A percentile compares a stretch with the other conserved stretches of the same genome.
Evolutionary conservation across 92 coral and sea anemone species (phyloP).

Genomic region (Epizoanthus fatuus): DNA sequence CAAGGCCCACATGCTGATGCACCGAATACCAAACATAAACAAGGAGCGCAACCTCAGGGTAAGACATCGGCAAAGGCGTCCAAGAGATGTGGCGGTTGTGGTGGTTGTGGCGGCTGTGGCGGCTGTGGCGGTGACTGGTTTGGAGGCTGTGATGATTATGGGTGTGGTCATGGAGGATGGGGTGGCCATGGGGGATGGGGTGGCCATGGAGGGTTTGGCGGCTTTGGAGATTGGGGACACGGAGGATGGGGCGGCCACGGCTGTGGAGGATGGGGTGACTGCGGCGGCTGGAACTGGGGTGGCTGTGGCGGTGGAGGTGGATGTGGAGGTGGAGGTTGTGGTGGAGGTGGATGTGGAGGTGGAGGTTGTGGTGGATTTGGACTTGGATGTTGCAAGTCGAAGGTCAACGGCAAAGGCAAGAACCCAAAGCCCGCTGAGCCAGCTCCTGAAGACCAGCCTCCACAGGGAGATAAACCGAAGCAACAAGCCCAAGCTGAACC

Average conservation of each 20-base stretch:
- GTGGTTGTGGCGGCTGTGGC: slow-evolving; percentile 52
- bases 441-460: slow-evolving; percentile 46
- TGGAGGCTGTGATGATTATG: slow-evolving; percentile 50
- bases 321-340: slow-evolving; percentile 21
- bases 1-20: background rate
- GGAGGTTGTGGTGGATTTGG: slow-evolving; percentile 68
- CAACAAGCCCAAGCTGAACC: slow-evolving; percentile 40
- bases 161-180: slow-evolving; percentile 59
- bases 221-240: slow-evolving; percentile 50
- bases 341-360: slow-evolving; percentile 55
- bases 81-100: slow-evolving; percentile 47
- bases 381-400: slow-evolving; percentile 75
- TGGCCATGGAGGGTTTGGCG: slow-evolving; percentile 59
- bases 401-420: slow-evolving; percentile 61
- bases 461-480: slow-evolving; percentile 18
- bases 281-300: slow-evolving; percentile 77
- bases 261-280: slow-evolving; percentile 65
- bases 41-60: slow-evolving; percentile 3
- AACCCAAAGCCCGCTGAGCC: slow-evolving; percentile 60
- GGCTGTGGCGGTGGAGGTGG: slow-evolving; percentile 45
- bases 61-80: slow-evolving; percentile 24
- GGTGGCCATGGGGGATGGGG: slow-evolving; percentile 57
- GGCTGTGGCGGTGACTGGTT: slow-evolving; percentile 43
- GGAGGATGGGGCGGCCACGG: slow-evolving; percentile 65
- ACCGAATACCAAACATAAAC: background rate